Evolutionary conservation across 2,797 vertebrate genomes (phyloP), one percentile per base, ranked within the genome.

Genomic region (Helarctos malayanus): DNA sequence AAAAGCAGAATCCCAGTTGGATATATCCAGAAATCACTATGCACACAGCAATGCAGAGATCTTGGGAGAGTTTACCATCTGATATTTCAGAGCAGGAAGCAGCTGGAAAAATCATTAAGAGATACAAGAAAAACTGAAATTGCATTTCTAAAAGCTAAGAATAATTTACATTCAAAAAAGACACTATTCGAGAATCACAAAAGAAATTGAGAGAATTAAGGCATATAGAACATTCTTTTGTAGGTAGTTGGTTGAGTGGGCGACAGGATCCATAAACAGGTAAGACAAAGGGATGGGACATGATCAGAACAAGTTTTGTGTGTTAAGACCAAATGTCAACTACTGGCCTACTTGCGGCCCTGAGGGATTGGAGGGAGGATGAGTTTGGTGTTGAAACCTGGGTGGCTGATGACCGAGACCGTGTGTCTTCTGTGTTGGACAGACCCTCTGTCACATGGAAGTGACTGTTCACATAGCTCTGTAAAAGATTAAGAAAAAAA

Each of bases 301-400:
- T 2, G 13, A 59, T 16, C 54, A 14, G 1, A 73, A 25, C 23
- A n/a, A 54, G 47, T 93, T 12, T 5, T 61, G 80, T 47, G 5
- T 11, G 47, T 27, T 27, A 4, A 65, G 7, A 7, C 89, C 1
- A 68, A 35, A 57, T 13, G 0, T 89, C 93, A 98, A 49, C 80
- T 79, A 25, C 78, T 97, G 18, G 95, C 91, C 59, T 97, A 99
- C 95, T 98, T 99, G 83, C 90, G 92, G 4, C 99, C 99, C 0
- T 98, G 93, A 0, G 99, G 99, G 97, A 99, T 99, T 0, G 99
- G 99, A 27, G 99, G 99, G 14, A 99, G 99, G 85, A 99, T 80
- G 2, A 99, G 99, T 84, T 98, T 99, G 96, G 97, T 90, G 21
- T 98, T 98, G 89, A 99, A 99, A 13, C 99, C 99, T 0, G 99